These are phyloP conservation scores for Apocheima hispidaria DNA, from an alignment of 2,888 invertebrate genomes.

Conservation along the genomic window DNA sequence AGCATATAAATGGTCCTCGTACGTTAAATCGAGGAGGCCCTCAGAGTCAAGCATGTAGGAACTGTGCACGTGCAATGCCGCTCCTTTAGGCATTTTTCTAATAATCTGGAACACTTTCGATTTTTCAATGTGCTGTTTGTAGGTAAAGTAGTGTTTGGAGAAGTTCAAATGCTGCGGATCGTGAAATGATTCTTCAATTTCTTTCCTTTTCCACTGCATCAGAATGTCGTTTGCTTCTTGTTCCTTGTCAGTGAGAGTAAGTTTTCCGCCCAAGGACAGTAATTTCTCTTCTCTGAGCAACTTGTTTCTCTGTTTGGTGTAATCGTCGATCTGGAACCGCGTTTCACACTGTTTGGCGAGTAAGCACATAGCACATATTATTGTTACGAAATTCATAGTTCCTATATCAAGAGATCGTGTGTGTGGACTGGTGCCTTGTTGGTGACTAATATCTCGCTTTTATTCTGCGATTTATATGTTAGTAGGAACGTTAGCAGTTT, in stretches of 20 bases:
- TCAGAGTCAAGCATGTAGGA: conserved; percentile 87
- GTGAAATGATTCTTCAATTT: conserved; percentile 78
- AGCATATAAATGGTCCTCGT: conserved; percentile 87
- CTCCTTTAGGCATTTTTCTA: conserved; percentile 91
- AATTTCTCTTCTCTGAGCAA: conserved; percentile 74
- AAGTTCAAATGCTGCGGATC: conserved; percentile 86
- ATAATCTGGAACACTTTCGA: conserved; percentile 90
- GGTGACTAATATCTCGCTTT: conserved; percentile 22
- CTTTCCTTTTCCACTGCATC: conserved; percentile 84
- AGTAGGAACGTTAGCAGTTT: neutral
- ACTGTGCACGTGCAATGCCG: conserved; percentile 89
- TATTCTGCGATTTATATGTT: conserved; percentile 14
- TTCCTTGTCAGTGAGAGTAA: conserved; percentile 80
- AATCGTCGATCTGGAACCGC: conserved; percentile 51
- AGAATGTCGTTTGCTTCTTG: conserved; percentile 82
- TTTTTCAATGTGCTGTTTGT: conserved; percentile 84
- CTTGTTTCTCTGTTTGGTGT: conserved; percentile 53
- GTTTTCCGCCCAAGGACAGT: conserved; percentile 78
- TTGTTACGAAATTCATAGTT: conserved; percentile 44
- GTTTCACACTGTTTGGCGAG: conserved; percentile 49
- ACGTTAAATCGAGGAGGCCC: conserved; percentile 87
- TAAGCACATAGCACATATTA: conserved; percentile 48
- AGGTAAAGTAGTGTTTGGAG: conserved; percentile 88
- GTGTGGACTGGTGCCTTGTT: conserved; percentile 20
- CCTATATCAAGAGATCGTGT: conserved; percentile 24